Evolutionary conservation across 1,140 invertebrate species (phyloP), one percentile per base, ranked within the genome.

Genomic region (Bombyx mori): DNA sequence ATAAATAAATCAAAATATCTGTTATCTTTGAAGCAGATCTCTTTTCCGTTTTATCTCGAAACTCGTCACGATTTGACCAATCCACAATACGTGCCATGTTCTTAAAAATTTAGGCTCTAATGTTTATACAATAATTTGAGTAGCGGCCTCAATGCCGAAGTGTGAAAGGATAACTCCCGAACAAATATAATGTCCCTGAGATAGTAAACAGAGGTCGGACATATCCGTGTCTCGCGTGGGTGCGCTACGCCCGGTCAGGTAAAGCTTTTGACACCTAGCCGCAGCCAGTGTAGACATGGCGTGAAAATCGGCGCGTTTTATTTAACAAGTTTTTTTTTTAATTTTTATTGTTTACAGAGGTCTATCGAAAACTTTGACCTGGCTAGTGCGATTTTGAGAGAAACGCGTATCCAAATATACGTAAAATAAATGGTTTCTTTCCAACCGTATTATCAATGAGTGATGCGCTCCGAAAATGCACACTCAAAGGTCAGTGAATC

Each of bases 261-360:
- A 86, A 82, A 75, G 78, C 82, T 86, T 86, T 86, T 86, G 82
- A 86, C 82, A 86, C 82, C 82, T 86, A 82, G 71, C 71, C 66
- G 69, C 59, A 62, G 54, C 58, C 68, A 65, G 66, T 61, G 65
- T 62, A 53, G 65, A 62, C 61, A 62, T 62, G 68, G 82, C 73
- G 82, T 83, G 77, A 83, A 82, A 76, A 70, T 81, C 73, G 63
- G 71, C 81, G 78, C 82, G 64, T 75, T 73, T 65, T 78, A 68
- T 78, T 84, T 86, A 82, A 71, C 77, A 60, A 70, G 60, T 63
- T 50, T 61, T 77, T 82, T 79, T 83, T 75, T 18, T 35, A 1
- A 5, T 35, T 35, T 35, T 76, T 59, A 59, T 56, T 79, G 60
- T 79, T 76, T 80, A 68, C 72, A 67, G 62, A 73, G 66, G 64